Percentiles rank a stretch among this genome's conserved stretches.
Conservation (phyloP, 2,888 invertebrate genomes). For the Drosophila maculinotata region DNA sequence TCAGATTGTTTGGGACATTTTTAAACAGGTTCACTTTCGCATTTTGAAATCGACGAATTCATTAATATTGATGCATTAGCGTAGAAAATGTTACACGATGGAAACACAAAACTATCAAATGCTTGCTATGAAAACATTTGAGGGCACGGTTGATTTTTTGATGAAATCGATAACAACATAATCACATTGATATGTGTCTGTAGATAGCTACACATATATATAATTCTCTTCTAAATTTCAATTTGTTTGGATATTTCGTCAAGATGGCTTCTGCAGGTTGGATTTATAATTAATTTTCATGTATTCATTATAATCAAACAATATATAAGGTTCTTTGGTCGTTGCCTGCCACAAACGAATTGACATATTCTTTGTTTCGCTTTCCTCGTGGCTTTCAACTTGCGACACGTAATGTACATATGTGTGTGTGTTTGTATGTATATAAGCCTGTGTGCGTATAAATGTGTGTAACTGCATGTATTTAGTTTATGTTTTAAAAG, state of each 20-base stretch:
- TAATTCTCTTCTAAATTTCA: conserved; percentile 66
- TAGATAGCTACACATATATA: conserved; percentile 51
- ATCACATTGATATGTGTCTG: conserved; percentile 40
- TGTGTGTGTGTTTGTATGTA: conserved; percentile 14
- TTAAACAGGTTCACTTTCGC: too few relatives aligned
- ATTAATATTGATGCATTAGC: too few relatives aligned
- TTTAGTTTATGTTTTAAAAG: background rate
- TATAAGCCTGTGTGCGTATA: background rate
- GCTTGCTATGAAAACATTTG: conserved; percentile 3
- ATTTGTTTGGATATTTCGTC: conserved; percentile 84
- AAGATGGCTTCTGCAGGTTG: conserved; percentile 91
- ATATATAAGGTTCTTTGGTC: background rate
- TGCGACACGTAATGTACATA: conserved; percentile 62
- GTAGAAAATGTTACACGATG: background rate
- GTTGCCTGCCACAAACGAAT: background rate
- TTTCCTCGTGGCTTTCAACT: conserved; percentile 42
- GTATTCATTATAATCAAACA: background rate
- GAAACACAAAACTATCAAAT: conserved; percentile 1
- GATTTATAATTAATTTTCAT: conserved; percentile 83
- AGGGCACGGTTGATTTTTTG: background rate
- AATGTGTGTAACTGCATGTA: conserved; percentile 2
- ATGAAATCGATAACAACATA: conserved; percentile 31
- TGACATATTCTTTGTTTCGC: background rate
- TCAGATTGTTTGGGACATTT: too few relatives aligned
- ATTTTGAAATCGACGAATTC: too few relatives aligned